Percentiles rank a stretch among this genome's conserved stretches.
phyloP scores from a whole-genome alignment of 2,113 vertebrate species.

The Pontoporia blainvillei region DNA sequence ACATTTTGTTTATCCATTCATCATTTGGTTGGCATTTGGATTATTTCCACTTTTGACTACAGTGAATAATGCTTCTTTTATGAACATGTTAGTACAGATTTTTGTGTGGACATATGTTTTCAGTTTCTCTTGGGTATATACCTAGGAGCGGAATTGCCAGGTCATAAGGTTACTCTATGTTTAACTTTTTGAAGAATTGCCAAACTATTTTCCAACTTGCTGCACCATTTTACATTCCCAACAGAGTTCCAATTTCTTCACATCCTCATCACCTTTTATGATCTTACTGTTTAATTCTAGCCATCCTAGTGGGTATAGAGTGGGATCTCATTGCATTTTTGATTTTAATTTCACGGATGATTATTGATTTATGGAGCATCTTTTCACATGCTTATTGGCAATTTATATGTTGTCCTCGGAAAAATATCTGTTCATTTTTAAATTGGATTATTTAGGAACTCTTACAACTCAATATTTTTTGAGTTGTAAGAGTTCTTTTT shows the following conservation, averaged over 20 bases:
- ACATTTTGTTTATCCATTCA: too few relatives aligned
- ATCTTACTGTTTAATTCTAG: not conserved
- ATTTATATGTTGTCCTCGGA: not conserved
- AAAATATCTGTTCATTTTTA: not conserved
- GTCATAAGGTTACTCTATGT: not conserved
- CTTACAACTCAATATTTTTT: not conserved
- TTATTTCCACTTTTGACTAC: not conserved
- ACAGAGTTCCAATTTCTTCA: not conserved
- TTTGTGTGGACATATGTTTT: not conserved
- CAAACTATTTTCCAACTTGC: not conserved
- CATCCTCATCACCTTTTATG: not conserved
- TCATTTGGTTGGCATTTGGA: too few relatives aligned
- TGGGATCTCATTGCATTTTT: not conserved
- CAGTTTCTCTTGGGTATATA: not conserved
- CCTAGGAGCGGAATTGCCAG: not conserved
- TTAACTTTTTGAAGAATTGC: not conserved
- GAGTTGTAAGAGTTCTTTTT: not conserved
- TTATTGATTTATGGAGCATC: not conserved
- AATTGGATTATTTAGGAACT: not conserved
- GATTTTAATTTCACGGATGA: not conserved
- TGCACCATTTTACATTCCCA: not conserved
- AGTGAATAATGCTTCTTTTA: not conserved
- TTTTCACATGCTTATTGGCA: not conserved
- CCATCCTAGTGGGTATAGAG: not conserved
- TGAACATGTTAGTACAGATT: not conserved